Conservation (phyloP, 2,113 vertebrate genomes). For the Taurulus bubalis region DNA sequence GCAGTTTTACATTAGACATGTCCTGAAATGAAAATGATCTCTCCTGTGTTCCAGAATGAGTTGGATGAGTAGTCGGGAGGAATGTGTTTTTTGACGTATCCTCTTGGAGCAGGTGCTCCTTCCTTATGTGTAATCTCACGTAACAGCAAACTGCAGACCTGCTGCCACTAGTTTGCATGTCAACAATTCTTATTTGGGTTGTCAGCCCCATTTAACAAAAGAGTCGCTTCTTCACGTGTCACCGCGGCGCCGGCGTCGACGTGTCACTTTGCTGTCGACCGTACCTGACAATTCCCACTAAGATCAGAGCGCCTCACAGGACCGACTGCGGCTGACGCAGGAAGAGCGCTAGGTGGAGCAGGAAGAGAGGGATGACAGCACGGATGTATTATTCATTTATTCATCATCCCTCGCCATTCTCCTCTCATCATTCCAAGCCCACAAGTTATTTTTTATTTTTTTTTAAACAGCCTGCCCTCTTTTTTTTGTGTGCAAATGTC, state of each 20-base stretch:
- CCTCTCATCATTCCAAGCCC: slow-evolving; percentile 59
- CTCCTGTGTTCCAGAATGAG: neutral
- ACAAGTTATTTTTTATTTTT: neutral
- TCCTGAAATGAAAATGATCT: neutral
- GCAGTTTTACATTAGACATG: neutral
- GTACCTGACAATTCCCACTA: slow-evolving; percentile 71
- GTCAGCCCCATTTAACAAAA: slow-evolving; percentile 57
- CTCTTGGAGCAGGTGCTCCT: slow-evolving; percentile 4
- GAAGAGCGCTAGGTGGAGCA: slow-evolving; percentile 57
- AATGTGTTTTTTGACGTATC: neutral
- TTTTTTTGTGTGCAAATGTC: slow-evolving; percentile 68
- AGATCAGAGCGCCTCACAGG: slow-evolving; percentile 64
- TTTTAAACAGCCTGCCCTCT: slow-evolving; percentile 38
- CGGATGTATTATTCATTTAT: slow-evolving; percentile 81
- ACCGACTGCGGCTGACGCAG: slow-evolving; percentile 54
- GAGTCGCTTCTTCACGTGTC: slow-evolving; percentile 44
- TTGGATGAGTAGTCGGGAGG: neutral
- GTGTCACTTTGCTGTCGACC: slow-evolving; percentile 63
- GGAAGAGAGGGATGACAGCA: slow-evolving; percentile 72
- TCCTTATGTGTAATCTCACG: slow-evolving; percentile 15
- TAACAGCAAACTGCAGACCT: slow-evolving; percentile 5
- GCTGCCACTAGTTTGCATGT: slow-evolving; percentile 54
- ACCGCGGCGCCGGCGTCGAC: slow-evolving; percentile 43
- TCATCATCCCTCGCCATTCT: slow-evolving; percentile 71
- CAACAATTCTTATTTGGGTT: slow-evolving; percentile 68